Base-by-base conservation (phyloP, 1,140 invertebrate genomes). In the Drosophila sturtevanti region DNA sequence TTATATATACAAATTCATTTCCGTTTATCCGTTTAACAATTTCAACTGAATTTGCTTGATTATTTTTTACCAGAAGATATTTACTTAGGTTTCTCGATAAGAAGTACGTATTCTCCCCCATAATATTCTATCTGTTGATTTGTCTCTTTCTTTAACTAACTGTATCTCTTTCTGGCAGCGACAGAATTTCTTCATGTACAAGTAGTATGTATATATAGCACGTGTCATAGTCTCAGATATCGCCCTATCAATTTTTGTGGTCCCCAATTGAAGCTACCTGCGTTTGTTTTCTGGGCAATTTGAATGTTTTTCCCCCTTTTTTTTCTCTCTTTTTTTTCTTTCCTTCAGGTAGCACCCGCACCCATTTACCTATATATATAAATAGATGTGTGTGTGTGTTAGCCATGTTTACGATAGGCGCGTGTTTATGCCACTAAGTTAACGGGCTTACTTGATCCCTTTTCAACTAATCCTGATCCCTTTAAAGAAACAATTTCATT, bases 221-320 rank as follows among this genome's bases (percentile, higher is more conserved):
- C 41, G 41, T 48, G 41, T 48, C 41, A 48, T 21, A 21, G 41
- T 10, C 41, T 10, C 41, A 21, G 14, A 44, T 9, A 44, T 44
- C 6, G 7, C 41, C 41, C 41, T 44, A 44, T 44, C 7, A 44
- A 44, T 18, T 48, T 48, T 48, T 16, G 16, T 44, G 41, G 14
- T 44, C 41, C 41, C 41, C 16, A 18, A 9, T 48, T 48, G 41
- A 48, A 48, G 41, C 41, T 48, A 48, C 41, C 41, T 48, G 41
- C 41, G 10, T 31, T 31, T 31, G 27, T 1, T 31, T 31, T 31
- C 7, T 31, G 5, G 27, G 27, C 27, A 31, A 31, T 31, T 31
- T 31, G 27, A 31, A 31, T 31, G 27, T 31, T 31, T 31, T 31
- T 31, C 6, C 27, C 27, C 41, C 7, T 44, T 44, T 41, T 11